These are phyloP conservation scores for Dryocosmus kuriphilus DNA, from an alignment of 2,888 invertebrate species.

Conservation along the genomic window DNA sequence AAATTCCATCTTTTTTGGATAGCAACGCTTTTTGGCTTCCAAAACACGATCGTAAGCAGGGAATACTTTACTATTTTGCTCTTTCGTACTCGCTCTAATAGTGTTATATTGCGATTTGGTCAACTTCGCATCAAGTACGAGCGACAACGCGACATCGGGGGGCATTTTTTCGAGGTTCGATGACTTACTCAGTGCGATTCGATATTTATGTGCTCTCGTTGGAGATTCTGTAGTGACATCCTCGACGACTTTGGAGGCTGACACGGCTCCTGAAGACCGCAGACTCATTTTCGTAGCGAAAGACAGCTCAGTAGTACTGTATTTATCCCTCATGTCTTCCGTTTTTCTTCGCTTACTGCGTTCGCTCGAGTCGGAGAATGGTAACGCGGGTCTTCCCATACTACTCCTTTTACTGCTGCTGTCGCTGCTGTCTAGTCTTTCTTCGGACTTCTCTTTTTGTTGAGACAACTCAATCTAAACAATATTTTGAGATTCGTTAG, in stretches of 20 bases:
- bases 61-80: background rate
- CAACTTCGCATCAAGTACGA: conserved; percentile 19
- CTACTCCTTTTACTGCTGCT: too few species aligned
- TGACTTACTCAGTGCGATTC: conserved; percentile 1
- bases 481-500: too few species aligned
- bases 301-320: conserved; percentile 22
- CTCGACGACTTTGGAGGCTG: conserved; percentile 27
- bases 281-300: conserved; percentile 24
- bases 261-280: conserved; percentile 18
- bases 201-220: conserved; percentile 27
- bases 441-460: too few species aligned
- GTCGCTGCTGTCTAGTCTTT: too few species aligned
- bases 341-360: background rate
- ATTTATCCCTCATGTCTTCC: background rate
- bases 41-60: conserved; percentile 19
- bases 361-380: too few species aligned
- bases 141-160: conserved; percentile 24
- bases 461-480: too few species aligned
- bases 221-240: conserved; percentile 29
- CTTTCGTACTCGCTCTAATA: background rate
- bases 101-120: conserved; percentile 8
- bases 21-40: conserved; percentile 35
- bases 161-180: conserved; percentile 11
- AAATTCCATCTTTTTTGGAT: background rate
- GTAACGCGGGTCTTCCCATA: too few species aligned